phyloP scores from a whole-genome alignment of 2,797 vertebrate genomes.

The Anguilla obscura region DNA sequence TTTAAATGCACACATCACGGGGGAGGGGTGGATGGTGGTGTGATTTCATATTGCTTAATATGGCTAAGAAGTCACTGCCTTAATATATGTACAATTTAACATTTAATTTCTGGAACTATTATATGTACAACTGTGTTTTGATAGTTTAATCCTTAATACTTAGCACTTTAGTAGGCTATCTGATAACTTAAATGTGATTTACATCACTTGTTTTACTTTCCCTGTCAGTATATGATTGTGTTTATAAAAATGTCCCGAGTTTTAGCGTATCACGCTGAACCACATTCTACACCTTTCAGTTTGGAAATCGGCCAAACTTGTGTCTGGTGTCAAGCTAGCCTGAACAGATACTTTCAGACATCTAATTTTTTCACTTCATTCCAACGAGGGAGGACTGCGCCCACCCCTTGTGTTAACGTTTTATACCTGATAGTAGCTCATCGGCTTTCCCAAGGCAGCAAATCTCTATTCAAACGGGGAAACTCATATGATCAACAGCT shows the following conservation, averaged over 20 bases:
- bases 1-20: conserved; percentile 61
- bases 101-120: not conserved
- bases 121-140: not conserved
- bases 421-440: conserved; percentile 71
- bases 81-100: not conserved
- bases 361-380: conserved; percentile 73
- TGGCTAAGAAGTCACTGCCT: not conserved
- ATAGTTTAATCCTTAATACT: conserved; percentile 34
- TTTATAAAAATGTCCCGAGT: conserved; percentile 36
- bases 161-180: conserved; percentile 42
- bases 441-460: conserved; percentile 49
- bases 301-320: conserved; percentile 68
- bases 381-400: conserved; percentile 66
- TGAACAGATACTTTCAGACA: conserved; percentile 75
- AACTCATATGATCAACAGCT: not conserved
- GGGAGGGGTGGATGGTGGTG: conserved; percentile 15
- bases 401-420: conserved; percentile 67
- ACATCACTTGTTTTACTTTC: conserved; percentile 14
- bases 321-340: conserved; percentile 74
- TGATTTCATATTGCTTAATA: not conserved
- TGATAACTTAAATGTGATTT: not conserved
- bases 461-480: conserved; percentile 42
- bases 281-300: conserved; percentile 57
- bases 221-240: conserved; percentile 36
- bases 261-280: conserved; percentile 45